Percentiles rank a stretch among this genome's conserved stretches.
These are phyloP conservation scores for Agonopterix heracliana DNA, from an alignment of 2,888 invertebrate genomes.

Conservation along the genomic window DNA sequence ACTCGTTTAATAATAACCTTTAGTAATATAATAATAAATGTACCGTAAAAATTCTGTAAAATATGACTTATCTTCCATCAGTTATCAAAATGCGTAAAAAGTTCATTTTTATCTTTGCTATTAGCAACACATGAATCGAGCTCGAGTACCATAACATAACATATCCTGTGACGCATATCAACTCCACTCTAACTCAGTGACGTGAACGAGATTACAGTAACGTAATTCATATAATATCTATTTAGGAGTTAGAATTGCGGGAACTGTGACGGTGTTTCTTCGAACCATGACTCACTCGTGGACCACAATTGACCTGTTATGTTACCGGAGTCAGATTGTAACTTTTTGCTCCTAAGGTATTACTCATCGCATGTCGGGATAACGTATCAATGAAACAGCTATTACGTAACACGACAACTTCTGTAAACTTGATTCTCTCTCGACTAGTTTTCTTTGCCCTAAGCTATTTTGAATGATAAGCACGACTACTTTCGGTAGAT, in stretches of 20 bases:
- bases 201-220: slow-evolving; percentile 17
- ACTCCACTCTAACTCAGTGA: slow-evolving; percentile 32
- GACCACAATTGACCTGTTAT: slow-evolving; percentile 44
- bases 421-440: too few relatives aligned
- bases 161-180: slow-evolving; percentile 34
- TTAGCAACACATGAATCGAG: not conserved
- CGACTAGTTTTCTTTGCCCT: too few relatives aligned
- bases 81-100: slow-evolving; percentile 3
- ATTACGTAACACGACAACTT: slow-evolving; percentile 24
- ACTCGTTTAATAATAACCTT: too few relatives aligned
- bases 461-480: too few relatives aligned
- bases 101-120: slow-evolving; percentile 4
- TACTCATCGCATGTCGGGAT: slow-evolving; percentile 57
- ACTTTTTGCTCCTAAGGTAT: slow-evolving; percentile 47
- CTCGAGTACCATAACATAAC: not conserved
- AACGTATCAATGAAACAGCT: slow-evolving; percentile 47
- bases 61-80: not conserved
- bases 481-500: too few relatives aligned
- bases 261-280: slow-evolving; percentile 60
- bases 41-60: too few relatives aligned
- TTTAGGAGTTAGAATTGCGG: slow-evolving; percentile 28
- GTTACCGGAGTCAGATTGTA: slow-evolving; percentile 26
- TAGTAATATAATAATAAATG: too few relatives aligned
- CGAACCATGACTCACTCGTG: slow-evolving; percentile 50
- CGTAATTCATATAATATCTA: slow-evolving; percentile 8